Conservation (phyloP, 2,113 vertebrate genomes). For the Rhadina sibilatrix region DNA sequence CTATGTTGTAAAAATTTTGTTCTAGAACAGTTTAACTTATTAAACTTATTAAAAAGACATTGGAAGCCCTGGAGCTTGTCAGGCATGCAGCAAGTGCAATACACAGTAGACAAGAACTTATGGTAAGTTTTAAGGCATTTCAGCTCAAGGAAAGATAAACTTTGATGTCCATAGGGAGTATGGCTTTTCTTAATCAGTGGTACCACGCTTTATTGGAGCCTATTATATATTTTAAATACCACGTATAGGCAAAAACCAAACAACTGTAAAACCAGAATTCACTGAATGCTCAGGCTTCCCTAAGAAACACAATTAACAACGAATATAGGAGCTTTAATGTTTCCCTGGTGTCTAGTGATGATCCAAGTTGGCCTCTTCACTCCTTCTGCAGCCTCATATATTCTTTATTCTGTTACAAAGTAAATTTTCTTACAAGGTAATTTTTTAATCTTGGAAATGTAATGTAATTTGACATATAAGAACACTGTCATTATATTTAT, state of each 20-base stretch:
- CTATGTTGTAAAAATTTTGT: neutral
- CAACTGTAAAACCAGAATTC: neutral
- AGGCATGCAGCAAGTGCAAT: neutral
- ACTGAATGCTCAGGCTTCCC: neutral
- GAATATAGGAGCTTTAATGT: neutral
- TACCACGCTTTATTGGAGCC: neutral
- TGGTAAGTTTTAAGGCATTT: neutral
- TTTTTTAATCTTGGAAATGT: neutral
- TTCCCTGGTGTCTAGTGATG: neutral
- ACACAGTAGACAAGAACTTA: neutral
- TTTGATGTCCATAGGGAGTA: neutral
- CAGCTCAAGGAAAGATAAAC: neutral
- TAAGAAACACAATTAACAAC: neutral
- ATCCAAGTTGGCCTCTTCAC: neutral
- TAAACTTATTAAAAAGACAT: neutral
- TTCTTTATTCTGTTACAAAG: neutral
- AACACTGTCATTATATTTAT: neutral
- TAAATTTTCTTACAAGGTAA: neutral
- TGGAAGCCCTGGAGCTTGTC: neutral
- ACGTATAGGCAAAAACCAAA: neutral
- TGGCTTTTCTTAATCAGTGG: neutral
- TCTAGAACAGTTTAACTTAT: neutral
- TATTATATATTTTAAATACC: neutral
- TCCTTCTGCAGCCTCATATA: neutral
- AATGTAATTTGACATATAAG: neutral